Conservation (phyloP, 2,888 invertebrate species). For the Synanthedon myopaeformis region DNA sequence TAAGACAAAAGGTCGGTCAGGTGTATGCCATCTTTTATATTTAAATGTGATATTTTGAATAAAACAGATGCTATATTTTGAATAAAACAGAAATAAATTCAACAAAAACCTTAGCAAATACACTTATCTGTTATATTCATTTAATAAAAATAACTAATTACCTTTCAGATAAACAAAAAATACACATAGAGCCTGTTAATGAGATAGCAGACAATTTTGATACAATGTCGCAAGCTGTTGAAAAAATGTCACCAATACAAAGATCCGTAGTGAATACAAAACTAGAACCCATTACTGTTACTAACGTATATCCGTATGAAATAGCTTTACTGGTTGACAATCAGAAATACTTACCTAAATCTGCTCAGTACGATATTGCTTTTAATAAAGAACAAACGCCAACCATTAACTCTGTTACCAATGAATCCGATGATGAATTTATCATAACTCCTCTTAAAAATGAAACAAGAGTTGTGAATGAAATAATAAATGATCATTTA, state of each 20-base stretch:
- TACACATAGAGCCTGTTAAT: no score
- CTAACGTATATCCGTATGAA: constrained; percentile 47
- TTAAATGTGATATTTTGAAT: no score
- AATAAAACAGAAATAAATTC: no score
- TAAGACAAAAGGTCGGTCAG: no score
- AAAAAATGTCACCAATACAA: not conserved
- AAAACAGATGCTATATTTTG: no score
- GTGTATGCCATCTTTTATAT: no score
- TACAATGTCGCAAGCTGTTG: not conserved
- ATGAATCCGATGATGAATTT: constrained; percentile 5
- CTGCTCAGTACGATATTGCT: not conserved
- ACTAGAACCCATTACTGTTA: constrained; percentile 10
- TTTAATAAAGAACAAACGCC: constrained; percentile 7
- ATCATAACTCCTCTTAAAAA: constrained; percentile 4
- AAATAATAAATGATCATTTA: no score
- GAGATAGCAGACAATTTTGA: no score
- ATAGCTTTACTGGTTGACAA: constrained; percentile 27
- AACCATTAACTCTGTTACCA: not conserved
- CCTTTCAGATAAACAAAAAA: no score
- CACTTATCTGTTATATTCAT: no score
- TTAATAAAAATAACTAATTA: no score
- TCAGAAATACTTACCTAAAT: constrained; percentile 15
- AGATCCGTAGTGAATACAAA: not conserved
- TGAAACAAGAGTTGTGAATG: constrained; percentile 3
- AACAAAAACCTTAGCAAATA: no score